Conservation (phyloP, 2,888 invertebrate species). For the Epistrophella euchroma region DNA sequence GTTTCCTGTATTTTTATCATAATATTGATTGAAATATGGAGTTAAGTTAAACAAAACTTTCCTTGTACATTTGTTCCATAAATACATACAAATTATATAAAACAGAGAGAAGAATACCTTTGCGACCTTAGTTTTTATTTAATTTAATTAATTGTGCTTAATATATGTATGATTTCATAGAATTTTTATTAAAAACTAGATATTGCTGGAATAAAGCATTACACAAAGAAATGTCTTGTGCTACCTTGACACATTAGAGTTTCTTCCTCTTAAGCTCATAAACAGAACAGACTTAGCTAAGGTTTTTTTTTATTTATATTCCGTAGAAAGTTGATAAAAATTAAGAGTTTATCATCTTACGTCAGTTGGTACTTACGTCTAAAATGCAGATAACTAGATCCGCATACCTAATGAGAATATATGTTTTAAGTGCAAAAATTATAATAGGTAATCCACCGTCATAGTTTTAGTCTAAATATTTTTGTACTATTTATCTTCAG, state of each 20-base stretch:
- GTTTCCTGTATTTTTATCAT: no score
- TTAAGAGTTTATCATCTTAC: not conserved
- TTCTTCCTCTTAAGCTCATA: not conserved
- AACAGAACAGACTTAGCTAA: not conserved
- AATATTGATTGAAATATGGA: no score
- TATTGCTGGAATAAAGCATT: no score
- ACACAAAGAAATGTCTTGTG: not conserved
- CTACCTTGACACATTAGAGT: not conserved
- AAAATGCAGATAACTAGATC: not conserved
- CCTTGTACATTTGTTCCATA: no score
- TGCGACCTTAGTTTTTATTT: no score
- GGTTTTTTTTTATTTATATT: not conserved
- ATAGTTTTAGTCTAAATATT: not conserved
- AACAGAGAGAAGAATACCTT: no score
- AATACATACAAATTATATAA: no score
- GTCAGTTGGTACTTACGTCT: not conserved
- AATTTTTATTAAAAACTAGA: no score
- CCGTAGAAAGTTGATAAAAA: not conserved
- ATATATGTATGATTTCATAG: no score
- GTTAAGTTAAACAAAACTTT: no score
- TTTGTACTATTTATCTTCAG: no score
- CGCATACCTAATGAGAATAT: not conserved
- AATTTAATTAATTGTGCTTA: no score
- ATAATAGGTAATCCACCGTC: not conserved
- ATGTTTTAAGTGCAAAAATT: not conserved